Conservation (phyloP, 2,888 invertebrate genomes). For the Tachina fera region DNA sequence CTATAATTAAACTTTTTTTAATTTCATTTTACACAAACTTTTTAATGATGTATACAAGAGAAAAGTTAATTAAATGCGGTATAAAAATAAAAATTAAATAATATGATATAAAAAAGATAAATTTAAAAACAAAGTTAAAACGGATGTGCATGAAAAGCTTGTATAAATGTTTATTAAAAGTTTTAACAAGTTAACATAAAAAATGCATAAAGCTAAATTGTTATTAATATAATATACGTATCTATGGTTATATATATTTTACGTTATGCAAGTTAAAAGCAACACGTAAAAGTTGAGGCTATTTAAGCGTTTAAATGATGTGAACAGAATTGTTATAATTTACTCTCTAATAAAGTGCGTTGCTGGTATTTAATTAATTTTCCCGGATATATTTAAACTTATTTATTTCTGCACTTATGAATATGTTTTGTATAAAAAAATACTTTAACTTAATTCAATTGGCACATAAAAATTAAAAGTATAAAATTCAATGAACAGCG, state of each 20-base stretch:
- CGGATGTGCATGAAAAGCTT: slow-evolving; percentile 1
- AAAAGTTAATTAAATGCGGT: slow-evolving; percentile 67
- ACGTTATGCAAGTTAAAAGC: not conserved
- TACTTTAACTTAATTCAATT: too few species aligned
- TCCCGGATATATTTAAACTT: not conserved
- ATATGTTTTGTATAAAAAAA: too few species aligned
- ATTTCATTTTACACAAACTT: slow-evolving; percentile 46
- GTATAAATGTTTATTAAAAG: slow-evolving; percentile 35
- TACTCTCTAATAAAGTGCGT: slow-evolving; percentile 27
- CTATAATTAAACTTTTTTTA: slow-evolving; percentile 51
- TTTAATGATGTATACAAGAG: slow-evolving; percentile 65
- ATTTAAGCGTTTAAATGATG: slow-evolving; percentile 13
- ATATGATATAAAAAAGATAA: slow-evolving; percentile 31
- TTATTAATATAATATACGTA: slow-evolving; percentile 35
- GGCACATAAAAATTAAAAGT: too few species aligned
- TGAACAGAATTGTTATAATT: slow-evolving; percentile 33
- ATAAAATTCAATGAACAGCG: too few species aligned
- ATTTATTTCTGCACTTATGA: not conserved
- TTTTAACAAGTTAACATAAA: slow-evolving; percentile 22
- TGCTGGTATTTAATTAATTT: slow-evolving; percentile 5
- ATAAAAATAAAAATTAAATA: slow-evolving; percentile 59
- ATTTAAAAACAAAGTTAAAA: slow-evolving; percentile 6
- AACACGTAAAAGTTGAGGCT: slow-evolving; percentile 18
- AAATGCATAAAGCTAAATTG: slow-evolving; percentile 53
- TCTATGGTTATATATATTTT: slow-evolving; percentile 6